Evolutionary conservation across 2,888 invertebrate genomes (phyloP).

Genomic region (Lasioglossum vierecki): DNA sequence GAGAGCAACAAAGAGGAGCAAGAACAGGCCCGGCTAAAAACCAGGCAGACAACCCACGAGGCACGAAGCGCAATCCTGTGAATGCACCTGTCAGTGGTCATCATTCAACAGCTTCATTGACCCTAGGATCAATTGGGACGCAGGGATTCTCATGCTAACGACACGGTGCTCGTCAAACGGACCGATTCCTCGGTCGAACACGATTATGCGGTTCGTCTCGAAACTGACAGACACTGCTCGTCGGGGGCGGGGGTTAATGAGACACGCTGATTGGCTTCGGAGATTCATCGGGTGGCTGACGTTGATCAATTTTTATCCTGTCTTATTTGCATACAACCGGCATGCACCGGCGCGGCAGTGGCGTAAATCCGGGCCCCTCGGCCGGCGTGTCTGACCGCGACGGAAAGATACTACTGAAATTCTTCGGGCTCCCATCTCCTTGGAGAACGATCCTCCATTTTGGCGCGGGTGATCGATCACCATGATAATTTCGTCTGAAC

Average conservation of each 20-base stretch:
- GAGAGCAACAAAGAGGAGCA: slow-evolving; percentile 30
- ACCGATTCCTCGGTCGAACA: slow-evolving; percentile 21
- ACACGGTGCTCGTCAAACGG: slow-evolving; percentile 52
- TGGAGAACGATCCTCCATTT: not conserved
- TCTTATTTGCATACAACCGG: slow-evolving; percentile 77
- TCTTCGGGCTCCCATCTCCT: not conserved
- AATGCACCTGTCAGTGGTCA: slow-evolving; percentile 79
- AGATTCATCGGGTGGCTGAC: slow-evolving; percentile 76
- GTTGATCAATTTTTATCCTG: slow-evolving; percentile 77
- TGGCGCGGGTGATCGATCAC: slow-evolving; percentile 4
- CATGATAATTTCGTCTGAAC: slow-evolving; percentile 11
- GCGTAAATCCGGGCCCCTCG: slow-evolving; percentile 56
- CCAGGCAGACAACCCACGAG: slow-evolving; percentile 61
- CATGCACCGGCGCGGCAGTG: slow-evolving; percentile 65
- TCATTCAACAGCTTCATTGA: slow-evolving; percentile 81
- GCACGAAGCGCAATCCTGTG: slow-evolving; percentile 73
- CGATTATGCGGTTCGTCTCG: slow-evolving; percentile 41
- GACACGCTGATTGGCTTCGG: slow-evolving; percentile 76
- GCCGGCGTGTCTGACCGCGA: slow-evolving; percentile 50
- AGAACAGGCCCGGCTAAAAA: slow-evolving; percentile 56
- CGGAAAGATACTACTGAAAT: slow-evolving; percentile 53
- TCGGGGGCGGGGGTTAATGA: slow-evolving; percentile 77
- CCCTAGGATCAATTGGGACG: slow-evolving; percentile 79
- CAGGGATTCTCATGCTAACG: slow-evolving; percentile 76
- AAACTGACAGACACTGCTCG: slow-evolving; percentile 73